Evolutionary conservation across 2,797 vertebrate genomes (phyloP).

Genomic region (Alca torda): DNA sequence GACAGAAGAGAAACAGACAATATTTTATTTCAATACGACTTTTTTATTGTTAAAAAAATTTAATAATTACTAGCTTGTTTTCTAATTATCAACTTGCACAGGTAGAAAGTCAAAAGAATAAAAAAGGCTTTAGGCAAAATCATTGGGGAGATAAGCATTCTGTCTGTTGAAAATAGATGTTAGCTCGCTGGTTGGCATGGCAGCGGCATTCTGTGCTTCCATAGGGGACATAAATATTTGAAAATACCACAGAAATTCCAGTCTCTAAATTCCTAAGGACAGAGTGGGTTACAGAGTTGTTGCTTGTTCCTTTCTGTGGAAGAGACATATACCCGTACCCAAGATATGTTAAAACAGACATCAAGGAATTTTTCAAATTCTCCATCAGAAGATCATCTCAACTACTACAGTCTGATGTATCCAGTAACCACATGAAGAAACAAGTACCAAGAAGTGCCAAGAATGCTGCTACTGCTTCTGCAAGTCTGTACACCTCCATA

Average conservation of each 20-base stretch:
- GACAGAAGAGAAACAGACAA: background rate
- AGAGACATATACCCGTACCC: background rate
- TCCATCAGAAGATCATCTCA: background rate
- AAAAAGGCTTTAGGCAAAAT: constrained; percentile 52
- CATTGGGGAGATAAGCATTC: background rate
- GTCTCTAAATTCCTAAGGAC: constrained; percentile 3
- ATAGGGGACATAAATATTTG: constrained; percentile 10
- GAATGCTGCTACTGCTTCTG: background rate
- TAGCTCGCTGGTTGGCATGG: constrained; percentile 45
- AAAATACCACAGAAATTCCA: background rate
- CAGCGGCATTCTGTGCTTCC: background rate
- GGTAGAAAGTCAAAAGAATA: constrained; percentile 40
- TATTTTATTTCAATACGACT: background rate
- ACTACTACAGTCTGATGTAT: background rate
- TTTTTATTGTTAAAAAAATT: background rate
- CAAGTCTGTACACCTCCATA: background rate
- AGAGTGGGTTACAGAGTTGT: background rate
- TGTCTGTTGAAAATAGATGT: constrained; percentile 47
- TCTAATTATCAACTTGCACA: constrained; percentile 44
- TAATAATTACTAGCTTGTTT: constrained; percentile 42
- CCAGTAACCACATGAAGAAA: background rate
- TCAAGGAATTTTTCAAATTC: background rate
- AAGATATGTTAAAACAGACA: background rate
- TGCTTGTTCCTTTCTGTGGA: background rate
- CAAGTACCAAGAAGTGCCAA: background rate